A percentile compares a stretch with the other conserved stretches of the same genome.
Evolutionary conservation across 1,140 invertebrate species (phyloP).

Genomic region (Philotrypesis tridentata): DNA sequence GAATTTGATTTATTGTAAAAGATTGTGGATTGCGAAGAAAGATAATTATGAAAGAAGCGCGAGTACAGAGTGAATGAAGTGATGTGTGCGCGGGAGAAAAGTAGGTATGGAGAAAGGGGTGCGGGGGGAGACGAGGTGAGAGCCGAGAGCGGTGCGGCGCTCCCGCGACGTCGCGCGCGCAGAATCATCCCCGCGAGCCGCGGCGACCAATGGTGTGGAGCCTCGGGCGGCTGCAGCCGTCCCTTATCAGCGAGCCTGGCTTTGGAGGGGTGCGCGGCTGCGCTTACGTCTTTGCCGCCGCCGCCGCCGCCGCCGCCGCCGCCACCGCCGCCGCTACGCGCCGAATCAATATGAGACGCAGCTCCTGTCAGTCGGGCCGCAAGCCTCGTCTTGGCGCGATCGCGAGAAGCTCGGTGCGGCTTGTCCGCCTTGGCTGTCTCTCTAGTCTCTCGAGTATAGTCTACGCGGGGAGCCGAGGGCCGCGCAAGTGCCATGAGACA

Average conservation of each 20-base stretch:
- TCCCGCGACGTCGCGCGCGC: background rate
- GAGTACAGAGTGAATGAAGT: too few relatives aligned
- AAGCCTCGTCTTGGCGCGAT: conserved; percentile 45
- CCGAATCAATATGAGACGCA: conserved; percentile 47
- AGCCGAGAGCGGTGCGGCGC: too few relatives aligned
- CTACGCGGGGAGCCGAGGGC: too few relatives aligned
- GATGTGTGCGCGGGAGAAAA: too few relatives aligned
- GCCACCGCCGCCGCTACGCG: background rate
- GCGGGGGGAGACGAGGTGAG: too few relatives aligned
- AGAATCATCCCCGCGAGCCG: background rate
- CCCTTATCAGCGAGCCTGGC: background rate
- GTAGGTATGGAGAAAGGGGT: too few relatives aligned
- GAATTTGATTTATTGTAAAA: too few relatives aligned
- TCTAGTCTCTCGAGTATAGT: background rate
- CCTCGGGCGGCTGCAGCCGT: background rate
- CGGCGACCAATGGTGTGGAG: background rate
- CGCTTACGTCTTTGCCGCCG: background rate
- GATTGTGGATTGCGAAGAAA: too few relatives aligned
- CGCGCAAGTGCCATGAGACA: background rate
- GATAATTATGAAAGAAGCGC: too few relatives aligned
- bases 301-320: background rate
- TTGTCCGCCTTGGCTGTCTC: background rate
- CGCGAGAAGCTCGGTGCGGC: conserved; percentile 24
- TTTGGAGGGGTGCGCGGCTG: background rate
- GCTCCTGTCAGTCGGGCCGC: conserved; percentile 39